Conservation (phyloP, 2,888 invertebrate species). For the Xestia c-nigrum region DNA sequence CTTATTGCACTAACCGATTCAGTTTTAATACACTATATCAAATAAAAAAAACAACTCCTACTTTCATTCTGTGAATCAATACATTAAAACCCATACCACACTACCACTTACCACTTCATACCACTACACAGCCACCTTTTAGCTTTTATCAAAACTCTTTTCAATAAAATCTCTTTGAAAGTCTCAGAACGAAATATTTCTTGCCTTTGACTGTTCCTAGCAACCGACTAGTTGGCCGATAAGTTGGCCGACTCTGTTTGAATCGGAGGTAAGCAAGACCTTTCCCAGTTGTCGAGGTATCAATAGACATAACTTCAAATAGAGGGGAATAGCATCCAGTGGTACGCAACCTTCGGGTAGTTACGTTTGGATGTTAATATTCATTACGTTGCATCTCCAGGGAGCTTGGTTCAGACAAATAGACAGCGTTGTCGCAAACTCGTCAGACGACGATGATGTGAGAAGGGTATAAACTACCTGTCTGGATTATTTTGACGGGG, state of each 20-base stretch:
- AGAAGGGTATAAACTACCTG: constrained; percentile 34
- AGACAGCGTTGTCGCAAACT: constrained; percentile 75
- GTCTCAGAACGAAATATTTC: constrained; percentile 28
- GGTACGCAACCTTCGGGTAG: constrained; percentile 70
- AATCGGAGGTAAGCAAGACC: constrained; percentile 23
- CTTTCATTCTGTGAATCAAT: constrained; percentile 26
- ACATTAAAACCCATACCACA: constrained; percentile 23
- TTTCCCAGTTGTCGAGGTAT: constrained; percentile 41
- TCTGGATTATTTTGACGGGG: background rate
- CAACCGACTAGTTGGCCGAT: constrained; percentile 20
- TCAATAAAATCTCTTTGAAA: constrained; percentile 50
- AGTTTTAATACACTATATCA: background rate
- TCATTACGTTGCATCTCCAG: constrained; percentile 82
- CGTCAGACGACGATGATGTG: constrained; percentile 61
- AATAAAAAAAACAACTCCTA: background rate
- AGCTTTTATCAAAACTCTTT: constrained; percentile 49
- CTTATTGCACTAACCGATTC: background rate
- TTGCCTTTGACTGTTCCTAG: constrained; percentile 35
- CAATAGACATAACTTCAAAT: constrained; percentile 60
- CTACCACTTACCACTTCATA: too few relatives aligned
- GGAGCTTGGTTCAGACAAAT: constrained; percentile 80
- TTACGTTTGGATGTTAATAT: constrained; percentile 83
- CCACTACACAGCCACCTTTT: constrained; percentile 30
- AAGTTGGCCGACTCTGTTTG: constrained; percentile 4
- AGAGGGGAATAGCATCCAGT: constrained; percentile 50